phyloP scores from a whole-genome alignment of 2,888 invertebrate species.

The Papilio protenor region DNA sequence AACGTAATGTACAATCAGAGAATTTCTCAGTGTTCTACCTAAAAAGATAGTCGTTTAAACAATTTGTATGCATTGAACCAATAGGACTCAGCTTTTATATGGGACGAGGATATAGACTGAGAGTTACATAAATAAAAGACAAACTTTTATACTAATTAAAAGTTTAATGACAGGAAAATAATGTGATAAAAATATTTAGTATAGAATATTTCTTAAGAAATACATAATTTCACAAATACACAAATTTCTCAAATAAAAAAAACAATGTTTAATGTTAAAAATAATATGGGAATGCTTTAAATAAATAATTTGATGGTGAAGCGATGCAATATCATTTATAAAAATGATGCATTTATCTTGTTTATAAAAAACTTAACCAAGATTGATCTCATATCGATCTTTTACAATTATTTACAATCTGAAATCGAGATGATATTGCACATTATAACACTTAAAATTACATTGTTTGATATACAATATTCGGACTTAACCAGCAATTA shows the following conservation, averaged over 20 bases:
- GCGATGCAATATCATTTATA: constrained; percentile 60
- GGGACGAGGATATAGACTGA: not conserved
- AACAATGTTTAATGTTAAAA: constrained; percentile 60
- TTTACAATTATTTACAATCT: constrained; percentile 70
- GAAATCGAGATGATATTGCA: constrained; percentile 73
- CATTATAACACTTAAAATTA: constrained; percentile 80
- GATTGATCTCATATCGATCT: constrained; percentile 56
- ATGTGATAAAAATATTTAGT: constrained; percentile 81
- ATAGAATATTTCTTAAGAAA: constrained; percentile 77
- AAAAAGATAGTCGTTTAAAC: too few species aligned
- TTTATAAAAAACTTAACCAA: constrained; percentile 56
- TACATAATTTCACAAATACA: constrained; percentile 65
- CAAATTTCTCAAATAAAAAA: constrained; percentile 62
- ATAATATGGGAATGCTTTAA: constrained; percentile 74
- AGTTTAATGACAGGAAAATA: constrained; percentile 81
- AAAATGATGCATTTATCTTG: constrained; percentile 58
- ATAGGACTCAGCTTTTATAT: too few species aligned
- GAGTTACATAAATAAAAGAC: constrained; percentile 48
- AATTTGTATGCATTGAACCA: too few species aligned
- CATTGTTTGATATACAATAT: constrained; percentile 55
- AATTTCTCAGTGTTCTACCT: too few species aligned
- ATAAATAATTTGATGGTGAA: constrained; percentile 74
- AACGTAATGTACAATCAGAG: too few species aligned
- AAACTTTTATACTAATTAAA: constrained; percentile 57
- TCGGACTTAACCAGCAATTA: not conserved